Conservation (phyloP, 2,797 vertebrate species). For the Taeniopygia guttata region DNA sequence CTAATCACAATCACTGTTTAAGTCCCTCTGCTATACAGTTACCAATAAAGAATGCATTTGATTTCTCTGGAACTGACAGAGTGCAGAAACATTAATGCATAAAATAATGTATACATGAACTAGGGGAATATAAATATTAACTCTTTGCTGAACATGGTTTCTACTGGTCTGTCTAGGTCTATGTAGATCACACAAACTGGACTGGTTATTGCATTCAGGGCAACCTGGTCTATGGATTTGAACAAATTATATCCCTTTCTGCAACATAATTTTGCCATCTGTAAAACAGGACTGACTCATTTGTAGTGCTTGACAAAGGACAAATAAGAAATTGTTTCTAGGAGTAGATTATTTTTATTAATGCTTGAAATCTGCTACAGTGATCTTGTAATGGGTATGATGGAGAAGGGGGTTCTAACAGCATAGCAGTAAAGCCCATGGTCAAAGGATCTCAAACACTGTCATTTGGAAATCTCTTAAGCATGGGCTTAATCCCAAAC, state of each 20-base stretch:
- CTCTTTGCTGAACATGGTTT: neutral
- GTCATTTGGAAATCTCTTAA: neutral
- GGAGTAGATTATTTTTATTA: neutral
- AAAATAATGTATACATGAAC: neutral
- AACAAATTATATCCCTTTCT: neutral
- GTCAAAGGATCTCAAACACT: neutral
- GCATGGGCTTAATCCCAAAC: neutral
- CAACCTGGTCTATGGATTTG: neutral
- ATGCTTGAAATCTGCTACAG: neutral
- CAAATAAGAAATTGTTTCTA: neutral
- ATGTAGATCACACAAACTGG: neutral
- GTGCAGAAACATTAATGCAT: neutral
- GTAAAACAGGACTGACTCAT: neutral
- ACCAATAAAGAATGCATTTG: conserved; percentile 18
- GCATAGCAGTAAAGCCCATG: accelerated
- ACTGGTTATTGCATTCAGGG: neutral
- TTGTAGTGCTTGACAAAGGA: neutral
- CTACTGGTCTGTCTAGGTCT: neutral
- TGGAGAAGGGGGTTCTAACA: neutral
- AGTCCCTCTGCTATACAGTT: conserved; percentile 29
- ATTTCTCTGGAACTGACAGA: conserved; percentile 5
- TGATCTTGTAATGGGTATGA: neutral
- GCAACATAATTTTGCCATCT: neutral
- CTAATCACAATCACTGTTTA: neutral
- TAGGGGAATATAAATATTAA: neutral